Percentiles rank a stretch among this genome's conserved stretches.
Conservation (phyloP, 2,888 invertebrate genomes). For the Mantis religiosa region DNA sequence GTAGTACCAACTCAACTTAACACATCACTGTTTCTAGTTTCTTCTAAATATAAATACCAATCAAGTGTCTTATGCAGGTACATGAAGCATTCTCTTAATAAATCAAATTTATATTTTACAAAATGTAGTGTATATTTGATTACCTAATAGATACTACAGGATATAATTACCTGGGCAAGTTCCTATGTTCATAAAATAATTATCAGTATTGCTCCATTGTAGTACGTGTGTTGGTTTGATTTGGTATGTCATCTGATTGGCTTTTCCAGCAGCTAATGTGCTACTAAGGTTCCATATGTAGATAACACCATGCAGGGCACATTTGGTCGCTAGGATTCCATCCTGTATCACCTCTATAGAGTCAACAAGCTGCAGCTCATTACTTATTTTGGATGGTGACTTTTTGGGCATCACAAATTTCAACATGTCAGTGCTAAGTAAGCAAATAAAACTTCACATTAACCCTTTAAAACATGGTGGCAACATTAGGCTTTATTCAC, state of each 20-base stretch:
- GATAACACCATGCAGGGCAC: constrained; percentile 36
- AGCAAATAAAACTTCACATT: background rate
- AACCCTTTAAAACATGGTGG: no score
- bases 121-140: no score
- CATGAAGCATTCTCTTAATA: no score
- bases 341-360: constrained; percentile 35
- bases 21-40: no score
- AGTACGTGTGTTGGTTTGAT: constrained; percentile 32
- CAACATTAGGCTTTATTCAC: no score
- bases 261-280: background rate
- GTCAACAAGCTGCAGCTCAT: constrained; percentile 33
- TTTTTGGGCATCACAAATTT: background rate
- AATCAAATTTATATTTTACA: no score
- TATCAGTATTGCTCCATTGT: constrained; percentile 39
- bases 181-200: constrained; percentile 39
- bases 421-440: background rate
- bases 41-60: no score
- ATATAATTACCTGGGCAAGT: constrained; percentile 32
- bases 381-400: background rate
- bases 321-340: constrained; percentile 36
- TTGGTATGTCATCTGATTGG: constrained; percentile 14
- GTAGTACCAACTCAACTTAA: no score
- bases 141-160: no score
- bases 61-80: no score
- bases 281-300: constrained; percentile 35